Conservation (phyloP, 2,888 invertebrate species). For the Harpalus rubripes region DNA sequence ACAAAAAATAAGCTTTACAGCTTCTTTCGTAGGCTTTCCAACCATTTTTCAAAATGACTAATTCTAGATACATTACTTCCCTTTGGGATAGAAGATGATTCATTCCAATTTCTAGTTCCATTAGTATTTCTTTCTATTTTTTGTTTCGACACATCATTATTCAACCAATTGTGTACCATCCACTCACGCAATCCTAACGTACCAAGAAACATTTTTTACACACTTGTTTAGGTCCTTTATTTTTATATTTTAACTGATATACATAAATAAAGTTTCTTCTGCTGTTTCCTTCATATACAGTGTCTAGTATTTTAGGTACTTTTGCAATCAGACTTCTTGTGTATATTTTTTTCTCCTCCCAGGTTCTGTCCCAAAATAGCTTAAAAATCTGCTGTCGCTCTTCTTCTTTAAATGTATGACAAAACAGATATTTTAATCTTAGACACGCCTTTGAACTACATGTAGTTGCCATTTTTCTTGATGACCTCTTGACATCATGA, state of each 20-base stretch:
- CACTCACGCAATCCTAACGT: constrained; percentile 56
- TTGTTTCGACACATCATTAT: constrained; percentile 17
- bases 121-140: background rate
- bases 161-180: constrained; percentile 61
- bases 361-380: background rate
- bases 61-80: constrained; percentile 4
- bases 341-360: constrained; percentile 1
- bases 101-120: background rate
- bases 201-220: constrained; percentile 32
- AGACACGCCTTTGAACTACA: background rate
- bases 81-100: constrained; percentile 1
- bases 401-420: background rate
- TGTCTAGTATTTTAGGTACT: background rate
- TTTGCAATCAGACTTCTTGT: background rate
- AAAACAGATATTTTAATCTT: constrained; percentile 2
- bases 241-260: constrained; percentile 12
- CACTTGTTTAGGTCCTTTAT: constrained; percentile 11
- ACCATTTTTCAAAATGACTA: constrained; percentile 9
- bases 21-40: constrained; percentile 21
- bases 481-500: constrained; percentile 55
- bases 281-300: background rate
- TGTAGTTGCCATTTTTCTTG: constrained; percentile 18
- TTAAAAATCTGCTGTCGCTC: background rate
- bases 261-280: constrained; percentile 8
- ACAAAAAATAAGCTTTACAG: no score